Percentiles rank a stretch among this genome's conserved stretches.
Evolutionary conservation across 2,113 vertebrate genomes (phyloP).

Genomic region (Patagioenas fasciata): DNA sequence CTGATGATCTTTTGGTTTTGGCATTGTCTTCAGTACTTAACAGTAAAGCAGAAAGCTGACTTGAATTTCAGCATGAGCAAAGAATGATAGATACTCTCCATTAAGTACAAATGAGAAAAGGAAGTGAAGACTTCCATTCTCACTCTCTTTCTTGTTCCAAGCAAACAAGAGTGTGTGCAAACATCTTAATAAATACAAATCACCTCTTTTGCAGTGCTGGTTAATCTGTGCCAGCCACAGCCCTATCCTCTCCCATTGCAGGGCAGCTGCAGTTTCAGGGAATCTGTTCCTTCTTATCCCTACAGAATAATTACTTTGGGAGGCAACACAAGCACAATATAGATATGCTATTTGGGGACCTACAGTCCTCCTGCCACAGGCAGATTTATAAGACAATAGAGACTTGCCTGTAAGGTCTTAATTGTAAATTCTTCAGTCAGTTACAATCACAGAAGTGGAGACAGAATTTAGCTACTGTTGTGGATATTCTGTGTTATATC

Average conservation of each 20-base stretch:
- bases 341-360: background rate
- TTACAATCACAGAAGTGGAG: background rate
- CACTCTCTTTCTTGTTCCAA: background rate
- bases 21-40: background rate
- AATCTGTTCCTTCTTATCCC: background rate
- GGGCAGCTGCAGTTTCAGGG: background rate
- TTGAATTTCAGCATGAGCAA: background rate
- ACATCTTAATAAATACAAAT: slow-evolving; percentile 40
- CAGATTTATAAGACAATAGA: background rate
- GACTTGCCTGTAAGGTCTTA: background rate
- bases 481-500: background rate
- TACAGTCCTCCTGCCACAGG: background rate
- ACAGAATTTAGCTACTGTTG: background rate
- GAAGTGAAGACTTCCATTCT: background rate
- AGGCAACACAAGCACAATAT: background rate
- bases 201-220: background rate
- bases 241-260: background rate
- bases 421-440: background rate
- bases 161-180: background rate
- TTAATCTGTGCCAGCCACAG: background rate
- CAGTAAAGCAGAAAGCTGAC: background rate
- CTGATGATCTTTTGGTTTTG: background rate
- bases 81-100: slow-evolving; percentile 13
- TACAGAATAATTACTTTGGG: background rate
- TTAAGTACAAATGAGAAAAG: background rate